These are phyloP conservation scores for Goniozus legneri DNA, from an alignment of 1,140 invertebrate genomes.

Conservation along the genomic window DNA sequence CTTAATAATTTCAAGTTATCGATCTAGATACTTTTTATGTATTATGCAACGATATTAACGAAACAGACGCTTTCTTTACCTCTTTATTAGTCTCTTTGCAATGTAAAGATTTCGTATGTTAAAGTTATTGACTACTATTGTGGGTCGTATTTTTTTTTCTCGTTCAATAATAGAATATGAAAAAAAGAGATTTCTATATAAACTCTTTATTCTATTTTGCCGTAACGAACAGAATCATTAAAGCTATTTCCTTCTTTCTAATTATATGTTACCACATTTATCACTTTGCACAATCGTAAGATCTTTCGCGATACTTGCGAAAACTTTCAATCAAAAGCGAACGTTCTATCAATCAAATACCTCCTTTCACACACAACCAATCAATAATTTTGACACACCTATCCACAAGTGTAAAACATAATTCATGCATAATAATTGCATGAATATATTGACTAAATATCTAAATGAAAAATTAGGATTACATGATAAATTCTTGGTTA, in stretches of 20 bases:
- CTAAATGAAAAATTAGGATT: slow-evolving; percentile 34
- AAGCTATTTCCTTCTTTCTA: neutral
- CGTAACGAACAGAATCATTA: neutral
- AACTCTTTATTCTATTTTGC: too few species aligned
- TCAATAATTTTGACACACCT: slow-evolving; percentile 39
- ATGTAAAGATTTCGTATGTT: slow-evolving; percentile 21
- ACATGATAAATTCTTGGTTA: slow-evolving; percentile 33
- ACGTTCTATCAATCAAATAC: slow-evolving; percentile 23
- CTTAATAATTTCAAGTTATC: slow-evolving; percentile 24
- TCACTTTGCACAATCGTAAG: slow-evolving; percentile 14
- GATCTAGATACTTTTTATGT: slow-evolving; percentile 24
- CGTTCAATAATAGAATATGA: neutral
- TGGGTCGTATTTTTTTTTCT: slow-evolving; percentile 24
- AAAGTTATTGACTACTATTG: slow-evolving; percentile 33
- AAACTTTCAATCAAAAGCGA: slow-evolving; percentile 15
- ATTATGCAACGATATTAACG: slow-evolving; percentile 20
- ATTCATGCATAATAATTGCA: slow-evolving; percentile 28
- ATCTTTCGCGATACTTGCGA: slow-evolving; percentile 4
- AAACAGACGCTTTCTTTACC: slow-evolving; percentile 17
- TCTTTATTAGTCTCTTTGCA: slow-evolving; percentile 13
- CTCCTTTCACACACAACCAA: slow-evolving; percentile 39
- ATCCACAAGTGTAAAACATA: slow-evolving; percentile 37
- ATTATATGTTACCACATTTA: neutral
- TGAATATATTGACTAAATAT: slow-evolving; percentile 31
- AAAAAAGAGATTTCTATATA: too few species aligned